Conservation (phyloP, 2,797 vertebrate species). For the Muscicapa striata region DNA sequence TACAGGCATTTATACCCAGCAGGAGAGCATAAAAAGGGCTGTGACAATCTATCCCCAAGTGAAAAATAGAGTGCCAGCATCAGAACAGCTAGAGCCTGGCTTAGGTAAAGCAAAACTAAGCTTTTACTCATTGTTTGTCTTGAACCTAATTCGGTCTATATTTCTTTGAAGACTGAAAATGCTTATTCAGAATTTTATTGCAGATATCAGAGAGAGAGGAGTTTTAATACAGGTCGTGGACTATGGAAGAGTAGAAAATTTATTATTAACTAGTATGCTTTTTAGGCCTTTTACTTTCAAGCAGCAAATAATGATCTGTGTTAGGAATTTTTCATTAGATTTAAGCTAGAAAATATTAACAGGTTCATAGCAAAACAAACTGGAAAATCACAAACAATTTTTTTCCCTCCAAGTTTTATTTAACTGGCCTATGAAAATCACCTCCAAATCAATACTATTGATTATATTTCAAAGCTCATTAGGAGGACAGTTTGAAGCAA, state of each 20-base stretch:
- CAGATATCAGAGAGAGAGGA: background rate
- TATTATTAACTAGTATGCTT: background rate
- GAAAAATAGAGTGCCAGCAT: constrained; percentile 9
- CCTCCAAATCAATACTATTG: constrained; percentile 21
- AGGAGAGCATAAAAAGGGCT: constrained; percentile 15
- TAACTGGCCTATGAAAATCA: constrained; percentile 19
- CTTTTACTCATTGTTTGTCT: background rate
- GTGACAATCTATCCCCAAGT: background rate
- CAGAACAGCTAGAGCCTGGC: background rate
- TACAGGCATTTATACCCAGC: background rate
- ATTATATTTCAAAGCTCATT: constrained; percentile 48
- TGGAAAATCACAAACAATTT: background rate
- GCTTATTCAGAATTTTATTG: background rate
- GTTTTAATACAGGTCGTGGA: background rate
- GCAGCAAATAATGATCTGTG: background rate
- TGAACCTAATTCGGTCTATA: background rate
- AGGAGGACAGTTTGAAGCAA: background rate
- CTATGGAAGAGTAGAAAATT: background rate
- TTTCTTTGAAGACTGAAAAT: background rate
- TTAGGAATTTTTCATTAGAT: background rate
- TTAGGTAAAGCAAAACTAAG: background rate
- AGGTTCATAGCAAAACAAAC: background rate
- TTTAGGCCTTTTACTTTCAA: background rate
- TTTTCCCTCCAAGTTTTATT: constrained; percentile 30
- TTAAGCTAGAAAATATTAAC: background rate